Conservation (phyloP, 2,113 vertebrate species). For the Cariama cristata region DNA sequence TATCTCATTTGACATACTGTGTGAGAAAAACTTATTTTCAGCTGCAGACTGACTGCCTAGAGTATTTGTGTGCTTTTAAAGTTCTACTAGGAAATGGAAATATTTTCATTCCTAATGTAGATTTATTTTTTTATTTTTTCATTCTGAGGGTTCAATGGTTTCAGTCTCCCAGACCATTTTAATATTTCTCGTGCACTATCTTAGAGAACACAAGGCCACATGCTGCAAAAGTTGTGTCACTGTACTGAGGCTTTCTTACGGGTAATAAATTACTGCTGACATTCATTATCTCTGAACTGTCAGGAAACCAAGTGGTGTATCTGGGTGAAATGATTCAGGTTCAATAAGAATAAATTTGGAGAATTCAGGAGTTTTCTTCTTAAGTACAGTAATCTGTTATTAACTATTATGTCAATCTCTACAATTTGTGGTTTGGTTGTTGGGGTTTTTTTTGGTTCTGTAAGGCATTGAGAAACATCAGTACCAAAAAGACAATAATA, state of each 20-base stretch:
- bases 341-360: not conserved
- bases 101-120: conserved; percentile 56
- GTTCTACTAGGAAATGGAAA: conserved; percentile 54
- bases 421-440: not conserved
- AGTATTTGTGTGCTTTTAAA: conserved; percentile 15
- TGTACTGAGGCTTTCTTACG: conserved; percentile 29
- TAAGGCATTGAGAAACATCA: not conserved
- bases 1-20: not conserved
- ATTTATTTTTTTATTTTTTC: not conserved
- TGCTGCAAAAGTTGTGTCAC: not conserved
- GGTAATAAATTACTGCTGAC: conserved; percentile 16
- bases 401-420: not conserved
- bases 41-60: not conserved
- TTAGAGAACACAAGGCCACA: not conserved
- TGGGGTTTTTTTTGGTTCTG: not conserved
- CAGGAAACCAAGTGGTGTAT: not conserved
- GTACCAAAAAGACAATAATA: not conserved
- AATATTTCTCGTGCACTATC: not conserved
- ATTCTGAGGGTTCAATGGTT: conserved; percentile 40
- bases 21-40: not conserved
- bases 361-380: not conserved
- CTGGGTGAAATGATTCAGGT: not conserved
- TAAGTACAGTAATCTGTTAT: not conserved
- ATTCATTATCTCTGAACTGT: not conserved
- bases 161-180: not conserved